Conservation (phyloP, 2,888 invertebrate species). For the Drosophila niveifrons region DNA sequence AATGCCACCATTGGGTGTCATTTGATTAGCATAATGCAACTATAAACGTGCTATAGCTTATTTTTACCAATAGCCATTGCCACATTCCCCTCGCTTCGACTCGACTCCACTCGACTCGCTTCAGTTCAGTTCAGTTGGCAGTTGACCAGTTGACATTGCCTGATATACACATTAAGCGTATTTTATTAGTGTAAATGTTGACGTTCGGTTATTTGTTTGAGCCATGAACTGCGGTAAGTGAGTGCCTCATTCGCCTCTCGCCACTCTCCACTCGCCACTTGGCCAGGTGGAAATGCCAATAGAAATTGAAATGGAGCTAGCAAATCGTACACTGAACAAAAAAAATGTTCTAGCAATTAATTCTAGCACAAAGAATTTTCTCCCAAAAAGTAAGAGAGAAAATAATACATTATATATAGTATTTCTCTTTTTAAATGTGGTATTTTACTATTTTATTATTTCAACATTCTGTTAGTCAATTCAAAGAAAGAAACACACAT, state of each 20-base stretch:
- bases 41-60: conserved; percentile 77
- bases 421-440: no score
- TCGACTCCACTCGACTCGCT: conserved; percentile 36
- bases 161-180: conserved; percentile 72
- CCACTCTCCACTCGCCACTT: conserved; percentile 8
- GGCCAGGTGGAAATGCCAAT: conserved; percentile 73
- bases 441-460: no score
- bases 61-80: conserved; percentile 73
- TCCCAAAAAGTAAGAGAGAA: no score
- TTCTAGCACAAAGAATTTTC: no score
- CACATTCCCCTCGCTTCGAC: not conserved
- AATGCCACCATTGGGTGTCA: conserved; percentile 80
- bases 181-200: conserved; percentile 79
- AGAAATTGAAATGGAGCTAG: conserved; percentile 57
- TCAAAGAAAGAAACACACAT: no score
- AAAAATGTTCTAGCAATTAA: no score
- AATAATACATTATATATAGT: no score
- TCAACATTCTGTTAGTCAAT: no score
- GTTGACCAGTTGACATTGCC: conserved; percentile 53
- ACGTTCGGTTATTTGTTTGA: conserved; percentile 69
- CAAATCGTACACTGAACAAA: not conserved
- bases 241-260: no score
- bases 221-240: conserved; percentile 46
- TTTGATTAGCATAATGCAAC: conserved; percentile 81
- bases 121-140: conserved; percentile 55